Evolutionary conservation across 2,888 invertebrate genomes (phyloP), one percentile per base, ranked within the genome.

Genomic region (Cephus pygmeus): DNA sequence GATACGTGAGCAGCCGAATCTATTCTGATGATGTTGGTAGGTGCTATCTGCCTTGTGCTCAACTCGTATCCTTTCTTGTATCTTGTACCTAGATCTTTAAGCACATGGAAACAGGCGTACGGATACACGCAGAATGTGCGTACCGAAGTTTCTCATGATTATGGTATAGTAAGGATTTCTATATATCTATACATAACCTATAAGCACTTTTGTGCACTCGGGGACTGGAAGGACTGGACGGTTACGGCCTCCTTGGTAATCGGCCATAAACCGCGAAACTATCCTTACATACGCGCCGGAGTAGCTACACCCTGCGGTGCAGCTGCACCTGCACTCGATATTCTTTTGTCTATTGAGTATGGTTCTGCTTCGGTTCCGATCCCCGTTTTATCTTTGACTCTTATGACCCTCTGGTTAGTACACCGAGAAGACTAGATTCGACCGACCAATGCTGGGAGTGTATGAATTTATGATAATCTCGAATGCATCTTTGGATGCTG

Each of bases 271-370:
- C 86, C 84, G 85, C 85, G 85, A 84, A 87, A 87, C 86, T 83
- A 83, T 85, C 85, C 82, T 82, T 81, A 82, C 82, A 81, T 81
- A 82, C 81, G 40, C 34, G 75, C 80, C 77, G 75, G 23, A 81
- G 81, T 73, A 80, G 83, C 80, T 80, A 78, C 81, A 83, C 81
- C 82, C 77, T 80, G 82, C 81, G 56, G 56, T 56, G 56, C 56
- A 84, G 77, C 83, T 81, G 85, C 90, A 89, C 87, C 88, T 89
- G 89, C 88, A 84, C 85, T 89, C 88, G 85, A 89, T 89, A 88
- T 89, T 88, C 88, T 89, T 71, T 88, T 88, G 88, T 90, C 89
- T 87, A 90, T 89, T 84, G 87, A 56, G 56, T 56, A 56, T 23
- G 56, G 56, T 56, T 56, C 56, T 56, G 56, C 56, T 56, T 56